Evolutionary conservation across 64 coral and sea anemone genomes (phyloP).

Genomic region (Trachythela sp.): DNA sequence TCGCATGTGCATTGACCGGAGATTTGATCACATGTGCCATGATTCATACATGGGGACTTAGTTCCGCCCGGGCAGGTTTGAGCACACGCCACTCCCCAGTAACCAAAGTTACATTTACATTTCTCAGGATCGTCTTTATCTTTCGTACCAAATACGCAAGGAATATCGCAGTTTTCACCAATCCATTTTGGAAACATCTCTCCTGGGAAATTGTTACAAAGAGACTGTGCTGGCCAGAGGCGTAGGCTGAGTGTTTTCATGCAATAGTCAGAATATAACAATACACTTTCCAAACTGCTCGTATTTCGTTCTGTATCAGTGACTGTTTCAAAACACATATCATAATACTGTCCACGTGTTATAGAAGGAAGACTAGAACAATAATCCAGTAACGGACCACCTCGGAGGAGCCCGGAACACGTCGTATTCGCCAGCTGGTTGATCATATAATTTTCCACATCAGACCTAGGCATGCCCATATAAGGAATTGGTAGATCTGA

Average conservation of each 20-base stretch:
- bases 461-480: slow-evolving; percentile 51
- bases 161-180: slow-evolving; percentile 66
- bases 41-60: slow-evolving; percentile 59
- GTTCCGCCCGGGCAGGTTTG: slow-evolving; percentile 70
- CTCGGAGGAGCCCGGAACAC: slow-evolving; percentile 55
- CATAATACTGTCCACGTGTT: slow-evolving; percentile 70
- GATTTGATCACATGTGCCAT: slow-evolving; percentile 59
- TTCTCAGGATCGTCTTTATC: slow-evolving; percentile 39
- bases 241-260: slow-evolving; percentile 46
- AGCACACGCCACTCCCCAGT: slow-evolving; percentile 71
- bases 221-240: slow-evolving; percentile 73
- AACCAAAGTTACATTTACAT: slow-evolving; percentile 71
- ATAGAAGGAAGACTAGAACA: slow-evolving; percentile 58
- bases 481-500: slow-evolving; percentile 82
- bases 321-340: slow-evolving; percentile 59
- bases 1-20: slow-evolving; percentile 72
- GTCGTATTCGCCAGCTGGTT: slow-evolving; percentile 27
- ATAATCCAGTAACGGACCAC: slow-evolving; percentile 52
- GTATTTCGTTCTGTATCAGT: slow-evolving; percentile 42
- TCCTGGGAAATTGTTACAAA: slow-evolving; percentile 86
- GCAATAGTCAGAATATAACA: slow-evolving; percentile 86
- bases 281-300: slow-evolving; percentile 51
- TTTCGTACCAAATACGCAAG: slow-evolving; percentile 69
- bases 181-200: slow-evolving; percentile 90
- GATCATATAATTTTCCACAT: slow-evolving; percentile 64